Conservation (phyloP, 2,113 vertebrate species). For the Ageneiosus marmoratus region DNA sequence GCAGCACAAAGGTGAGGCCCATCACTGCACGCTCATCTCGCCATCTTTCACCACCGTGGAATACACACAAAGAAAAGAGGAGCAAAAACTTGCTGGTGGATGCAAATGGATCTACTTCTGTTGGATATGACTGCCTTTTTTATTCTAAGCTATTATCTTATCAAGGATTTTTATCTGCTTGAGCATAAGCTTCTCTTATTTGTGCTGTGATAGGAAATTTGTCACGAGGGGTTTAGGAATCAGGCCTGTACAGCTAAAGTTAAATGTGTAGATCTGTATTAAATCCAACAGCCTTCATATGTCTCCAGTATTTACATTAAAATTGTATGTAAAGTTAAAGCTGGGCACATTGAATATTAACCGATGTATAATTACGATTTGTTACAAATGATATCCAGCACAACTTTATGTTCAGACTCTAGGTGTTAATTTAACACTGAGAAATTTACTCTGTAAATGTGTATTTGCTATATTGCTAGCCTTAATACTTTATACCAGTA, state of each 20-base stretch:
- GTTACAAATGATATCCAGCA: background rate
- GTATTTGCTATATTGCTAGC: background rate
- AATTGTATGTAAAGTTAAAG: background rate
- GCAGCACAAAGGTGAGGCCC: slow-evolving; percentile 56
- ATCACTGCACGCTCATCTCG: slow-evolving; percentile 13
- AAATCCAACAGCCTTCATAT: background rate
- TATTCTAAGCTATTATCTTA: slow-evolving; percentile 7
- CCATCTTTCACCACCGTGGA: slow-evolving; percentile 40
- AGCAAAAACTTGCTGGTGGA: slow-evolving; percentile 33
- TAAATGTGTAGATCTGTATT: background rate
- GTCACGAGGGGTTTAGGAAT: background rate
- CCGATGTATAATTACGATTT: background rate
- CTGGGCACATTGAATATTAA: background rate
- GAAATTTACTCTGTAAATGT: background rate
- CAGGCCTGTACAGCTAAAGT: background rate
- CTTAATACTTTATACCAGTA: background rate
- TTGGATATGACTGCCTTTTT: slow-evolving; percentile 6
- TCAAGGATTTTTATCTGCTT: slow-evolving; percentile 37
- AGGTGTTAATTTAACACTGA: background rate
- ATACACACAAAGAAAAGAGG: slow-evolving; percentile 45
- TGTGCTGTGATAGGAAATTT: slow-evolving; percentile 2
- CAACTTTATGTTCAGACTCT: background rate
- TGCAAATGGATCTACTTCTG: slow-evolving; percentile 47
- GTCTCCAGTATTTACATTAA: background rate
- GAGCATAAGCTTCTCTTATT: background rate